phyloP scores from a whole-genome alignment of 1,140 invertebrate species.

The Penaeus chinensis region DNA sequence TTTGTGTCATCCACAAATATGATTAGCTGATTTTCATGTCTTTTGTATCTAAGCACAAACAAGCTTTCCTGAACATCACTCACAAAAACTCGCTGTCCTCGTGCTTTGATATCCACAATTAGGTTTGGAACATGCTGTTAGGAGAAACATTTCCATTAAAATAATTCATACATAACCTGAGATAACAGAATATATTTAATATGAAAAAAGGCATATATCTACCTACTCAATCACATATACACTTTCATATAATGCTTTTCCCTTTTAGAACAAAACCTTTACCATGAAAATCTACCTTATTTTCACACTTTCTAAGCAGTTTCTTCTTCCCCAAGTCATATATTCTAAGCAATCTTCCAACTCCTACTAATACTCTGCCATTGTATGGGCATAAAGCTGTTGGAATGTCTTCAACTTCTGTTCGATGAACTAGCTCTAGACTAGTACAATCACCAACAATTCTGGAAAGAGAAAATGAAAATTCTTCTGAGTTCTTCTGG shows the following conservation, averaged over 20 bases:
- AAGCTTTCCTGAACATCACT: conserved; percentile 98
- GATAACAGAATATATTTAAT: too few species aligned
- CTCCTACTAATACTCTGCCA: conserved; percentile 90
- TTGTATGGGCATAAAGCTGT: conserved; percentile 91
- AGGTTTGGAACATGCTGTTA: conserved; percentile 92
- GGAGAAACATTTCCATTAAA: too few species aligned
- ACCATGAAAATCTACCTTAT: conserved; percentile 77
- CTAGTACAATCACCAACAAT: conserved; percentile 78
- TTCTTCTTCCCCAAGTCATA: conserved; percentile 99
- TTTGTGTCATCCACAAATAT: conserved; percentile 81
- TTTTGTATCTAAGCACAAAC: conserved; percentile 88
- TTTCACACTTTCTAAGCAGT: conserved; percentile 97
- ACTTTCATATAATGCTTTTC: too few species aligned
- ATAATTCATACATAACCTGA: too few species aligned
- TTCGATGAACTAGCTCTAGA: conserved; percentile 93
- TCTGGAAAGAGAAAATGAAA: conserved; percentile 66
- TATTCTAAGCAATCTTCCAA: conserved; percentile 90
- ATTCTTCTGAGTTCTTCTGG: too few species aligned
- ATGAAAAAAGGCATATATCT: too few species aligned
- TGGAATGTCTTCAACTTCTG: conserved; percentile 93
- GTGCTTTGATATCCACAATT: conserved; percentile 91
- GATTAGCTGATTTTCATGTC: conserved; percentile 96
- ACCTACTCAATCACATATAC: too few species aligned
- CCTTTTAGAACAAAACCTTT: background rate
- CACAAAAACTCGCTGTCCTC: conserved; percentile 94